These are phyloP conservation scores for Syngnathus acus DNA, from an alignment of 2,797 vertebrate genomes.

Conservation along the genomic window DNA sequence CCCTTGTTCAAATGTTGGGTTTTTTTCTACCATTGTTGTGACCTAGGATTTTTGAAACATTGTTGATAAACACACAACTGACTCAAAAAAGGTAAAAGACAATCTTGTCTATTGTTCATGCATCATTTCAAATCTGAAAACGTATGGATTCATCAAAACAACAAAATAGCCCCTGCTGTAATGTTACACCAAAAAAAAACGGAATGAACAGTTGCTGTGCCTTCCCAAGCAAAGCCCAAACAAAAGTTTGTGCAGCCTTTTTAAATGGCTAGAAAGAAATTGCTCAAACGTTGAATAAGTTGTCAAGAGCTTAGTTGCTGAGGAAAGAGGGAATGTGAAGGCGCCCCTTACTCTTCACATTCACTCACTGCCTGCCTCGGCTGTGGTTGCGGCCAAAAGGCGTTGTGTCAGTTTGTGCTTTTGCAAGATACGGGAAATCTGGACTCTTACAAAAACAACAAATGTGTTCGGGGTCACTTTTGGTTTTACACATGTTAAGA, in stretches of 20 bases:
- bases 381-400: conserved; percentile 1
- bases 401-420: neutral
- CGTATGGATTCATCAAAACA: neutral
- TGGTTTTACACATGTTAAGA: neutral
- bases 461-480: neutral
- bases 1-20: neutral
- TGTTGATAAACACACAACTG: no score
- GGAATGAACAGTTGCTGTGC: neutral
- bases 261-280: conserved; percentile 10
- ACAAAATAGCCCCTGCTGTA: neutral
- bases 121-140: neutral
- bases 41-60: neutral
- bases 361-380: neutral
- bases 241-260: neutral
- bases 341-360: neutral
- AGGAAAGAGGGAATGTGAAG: conserved; percentile 42
- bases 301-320: conserved; percentile 47
- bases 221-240: neutral
- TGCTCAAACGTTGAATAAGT: conserved; percentile 17
- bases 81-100: no score
- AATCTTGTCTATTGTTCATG: no score
- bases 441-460: neutral
- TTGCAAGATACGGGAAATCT: neutral
- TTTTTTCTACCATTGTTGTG: neutral
- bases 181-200: neutral